phyloP scores from a whole-genome alignment of 2,888 invertebrate species.

The Augiades crinisus region DNA sequence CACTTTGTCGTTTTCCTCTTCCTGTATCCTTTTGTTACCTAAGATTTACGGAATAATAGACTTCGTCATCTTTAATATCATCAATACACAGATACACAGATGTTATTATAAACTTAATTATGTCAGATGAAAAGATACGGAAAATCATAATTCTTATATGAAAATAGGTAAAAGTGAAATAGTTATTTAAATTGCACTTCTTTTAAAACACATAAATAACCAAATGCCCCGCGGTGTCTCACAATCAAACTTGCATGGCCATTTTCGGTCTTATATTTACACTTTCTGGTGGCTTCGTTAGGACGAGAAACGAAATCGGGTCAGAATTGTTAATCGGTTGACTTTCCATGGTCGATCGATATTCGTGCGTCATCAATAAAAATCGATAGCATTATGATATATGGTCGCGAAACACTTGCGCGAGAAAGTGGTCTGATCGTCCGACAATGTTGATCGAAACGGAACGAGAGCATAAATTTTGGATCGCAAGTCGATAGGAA shows the following conservation, averaged over 20 bases:
- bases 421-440: conserved; percentile 46
- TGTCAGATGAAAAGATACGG: too few relatives aligned
- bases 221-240: not conserved
- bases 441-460: conserved; percentile 2
- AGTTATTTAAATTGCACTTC: not conserved
- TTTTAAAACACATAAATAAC: conserved; percentile 1
- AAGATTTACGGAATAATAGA: too few relatives aligned
- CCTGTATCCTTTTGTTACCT: too few relatives aligned
- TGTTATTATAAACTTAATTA: too few relatives aligned
- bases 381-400: conserved; percentile 48
- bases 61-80: too few relatives aligned
- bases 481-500: conserved; percentile 15
- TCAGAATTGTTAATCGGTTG: conserved; percentile 49
- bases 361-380: conserved; percentile 53
- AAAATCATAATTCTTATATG: too few relatives aligned
- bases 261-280: not conserved
- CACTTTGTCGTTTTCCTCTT: too few relatives aligned
- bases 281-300: conserved; percentile 27
- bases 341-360: conserved; percentile 53
- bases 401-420: conserved; percentile 38
- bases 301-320: conserved; percentile 41
- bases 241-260: conserved; percentile 1
- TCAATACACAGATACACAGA: too few relatives aligned
- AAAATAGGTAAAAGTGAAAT: not conserved
- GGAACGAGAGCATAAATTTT: conserved; percentile 9